Evolutionary conservation across 2,113 vertebrate genomes (phyloP).

Genomic region (Centrocercus urophasianus): DNA sequence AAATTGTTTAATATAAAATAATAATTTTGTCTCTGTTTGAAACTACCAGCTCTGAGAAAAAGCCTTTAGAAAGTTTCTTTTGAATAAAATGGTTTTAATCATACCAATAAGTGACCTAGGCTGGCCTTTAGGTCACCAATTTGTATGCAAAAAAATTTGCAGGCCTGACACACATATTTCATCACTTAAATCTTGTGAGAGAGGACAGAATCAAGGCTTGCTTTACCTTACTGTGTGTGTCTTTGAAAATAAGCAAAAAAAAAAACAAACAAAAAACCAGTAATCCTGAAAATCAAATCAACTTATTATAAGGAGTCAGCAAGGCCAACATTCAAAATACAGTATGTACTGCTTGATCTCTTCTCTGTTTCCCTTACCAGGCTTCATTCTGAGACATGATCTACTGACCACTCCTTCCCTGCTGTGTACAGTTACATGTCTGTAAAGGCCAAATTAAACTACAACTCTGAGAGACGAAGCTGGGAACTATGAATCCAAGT

Average conservation of each 20-base stretch:
- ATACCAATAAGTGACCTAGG: neutral
- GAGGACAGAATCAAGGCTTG: neutral
- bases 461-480: neutral
- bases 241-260: neutral
- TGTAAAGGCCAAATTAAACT: conserved; percentile 22
- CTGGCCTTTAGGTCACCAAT: neutral
- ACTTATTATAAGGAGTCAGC: neutral
- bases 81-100: neutral
- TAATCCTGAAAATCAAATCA: neutral
- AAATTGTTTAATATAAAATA: conserved; percentile 2
- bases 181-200: neutral
- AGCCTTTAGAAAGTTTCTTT: neutral
- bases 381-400: neutral
- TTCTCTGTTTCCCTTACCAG: neutral
- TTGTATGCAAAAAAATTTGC: neutral
- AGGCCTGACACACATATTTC: neutral
- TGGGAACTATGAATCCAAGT: neutral
- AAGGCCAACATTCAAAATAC: neutral
- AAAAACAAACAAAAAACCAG: neutral
- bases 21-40: neutral
- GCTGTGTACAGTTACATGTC: neutral
- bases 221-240: neutral
- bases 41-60: neutral
- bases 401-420: neutral
- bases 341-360: neutral